A percentile compares a stretch with the other conserved stretches of the same genome.
These are phyloP conservation scores for Dipodomys stephensi DNA, from an alignment of 2,113 vertebrate genomes.

Conservation along the genomic window DNA sequence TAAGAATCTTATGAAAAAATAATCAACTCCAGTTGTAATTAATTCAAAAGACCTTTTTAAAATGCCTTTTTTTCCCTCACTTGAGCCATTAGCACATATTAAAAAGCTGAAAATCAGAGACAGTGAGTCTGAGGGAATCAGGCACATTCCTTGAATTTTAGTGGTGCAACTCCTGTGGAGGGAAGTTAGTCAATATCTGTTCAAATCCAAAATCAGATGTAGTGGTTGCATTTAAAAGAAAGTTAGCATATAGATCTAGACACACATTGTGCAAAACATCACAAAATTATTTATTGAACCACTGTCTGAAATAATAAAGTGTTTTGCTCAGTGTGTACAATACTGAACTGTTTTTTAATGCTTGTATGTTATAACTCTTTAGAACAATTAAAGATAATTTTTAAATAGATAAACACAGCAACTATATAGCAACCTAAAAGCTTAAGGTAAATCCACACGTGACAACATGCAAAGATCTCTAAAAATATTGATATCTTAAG, in stretches of 20 bases:
- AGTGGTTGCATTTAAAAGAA: conserved; percentile 48
- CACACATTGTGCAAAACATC: conserved; percentile 9
- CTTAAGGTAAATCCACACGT: conserved; percentile 3
- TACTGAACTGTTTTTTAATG: not conserved
- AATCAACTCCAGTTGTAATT: conserved; percentile 57
- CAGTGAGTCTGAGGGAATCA: not conserved
- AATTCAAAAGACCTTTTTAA: conserved; percentile 63
- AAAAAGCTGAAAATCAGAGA: conserved; percentile 55
- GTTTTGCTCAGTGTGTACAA: conserved; percentile 18
- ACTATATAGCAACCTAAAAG: conserved; percentile 17
- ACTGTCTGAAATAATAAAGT: conserved; percentile 33
- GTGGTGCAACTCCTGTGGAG: not conserved
- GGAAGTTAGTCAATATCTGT: not conserved
- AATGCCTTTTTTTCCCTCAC: conserved; percentile 35
- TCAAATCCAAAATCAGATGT: conserved; percentile 26
- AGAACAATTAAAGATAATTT: too few relatives aligned
- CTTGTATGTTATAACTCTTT: too few relatives aligned
- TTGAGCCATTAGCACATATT: conserved; percentile 41
- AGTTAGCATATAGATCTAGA: not conserved
- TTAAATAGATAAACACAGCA: not conserved
- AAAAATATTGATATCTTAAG: not conserved
- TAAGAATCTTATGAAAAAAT: conserved; percentile 68
- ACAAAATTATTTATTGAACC: not conserved
- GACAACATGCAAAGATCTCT: not conserved
- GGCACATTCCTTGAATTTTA: not conserved